These are phyloP conservation scores for Sitobion miscanthi DNA, from an alignment of 1,140 invertebrate genomes.

Conservation along the genomic window DNA sequence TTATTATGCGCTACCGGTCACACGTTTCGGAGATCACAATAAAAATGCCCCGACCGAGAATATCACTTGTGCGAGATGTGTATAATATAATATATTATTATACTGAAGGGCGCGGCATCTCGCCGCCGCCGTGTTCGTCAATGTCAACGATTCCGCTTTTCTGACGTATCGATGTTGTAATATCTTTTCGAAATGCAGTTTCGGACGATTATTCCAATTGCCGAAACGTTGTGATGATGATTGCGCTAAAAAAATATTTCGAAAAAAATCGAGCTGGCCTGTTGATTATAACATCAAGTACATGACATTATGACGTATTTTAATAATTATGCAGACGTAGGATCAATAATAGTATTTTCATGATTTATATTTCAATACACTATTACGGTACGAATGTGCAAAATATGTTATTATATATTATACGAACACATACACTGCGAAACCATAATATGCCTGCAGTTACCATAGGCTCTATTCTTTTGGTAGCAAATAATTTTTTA, in stretches of 20 bases:
- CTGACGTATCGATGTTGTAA: not conserved
- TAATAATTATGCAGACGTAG: not conserved
- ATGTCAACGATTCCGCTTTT: not conserved
- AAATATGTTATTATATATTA: no score
- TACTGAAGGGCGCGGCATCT: not conserved
- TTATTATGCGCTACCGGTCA: constrained; percentile 17
- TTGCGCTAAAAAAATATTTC: not conserved
- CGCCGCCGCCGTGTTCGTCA: not conserved
- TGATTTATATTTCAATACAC: not conserved
- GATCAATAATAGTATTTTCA: not conserved
- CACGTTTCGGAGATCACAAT: constrained; percentile 13
- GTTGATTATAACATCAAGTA: no score
- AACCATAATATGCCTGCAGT: not conserved
- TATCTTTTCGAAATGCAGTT: not conserved
- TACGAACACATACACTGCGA: not conserved
- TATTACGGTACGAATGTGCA: not conserved
- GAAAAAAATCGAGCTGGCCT: not conserved
- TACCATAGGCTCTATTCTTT: no score
- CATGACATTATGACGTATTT: no score
- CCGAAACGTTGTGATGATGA: not conserved
- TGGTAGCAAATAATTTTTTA: no score
- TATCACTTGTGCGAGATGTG: not conserved
- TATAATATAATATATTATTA: not conserved
- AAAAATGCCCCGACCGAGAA: not conserved
- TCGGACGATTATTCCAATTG: not conserved